Percentiles rank a stretch among this genome's conserved stretches.
phyloP scores from a whole-genome alignment of 2,888 invertebrate species.

The Zaprionus obscuricornis region DNA sequence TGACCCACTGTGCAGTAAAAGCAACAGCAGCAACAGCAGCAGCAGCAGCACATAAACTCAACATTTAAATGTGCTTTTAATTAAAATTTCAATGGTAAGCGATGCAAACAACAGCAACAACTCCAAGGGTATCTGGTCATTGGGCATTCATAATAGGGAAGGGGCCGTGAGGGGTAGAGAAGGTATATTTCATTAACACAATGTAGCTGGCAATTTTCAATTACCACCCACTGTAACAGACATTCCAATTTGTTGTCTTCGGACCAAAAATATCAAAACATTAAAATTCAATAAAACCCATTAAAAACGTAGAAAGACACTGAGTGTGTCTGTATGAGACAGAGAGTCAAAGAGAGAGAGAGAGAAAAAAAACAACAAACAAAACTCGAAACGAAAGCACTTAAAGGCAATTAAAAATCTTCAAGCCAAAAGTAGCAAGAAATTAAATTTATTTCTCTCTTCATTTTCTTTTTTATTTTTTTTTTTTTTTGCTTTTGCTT shows the following conservation, averaged over 20 bases:
- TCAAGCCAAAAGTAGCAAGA: constrained; percentile 57
- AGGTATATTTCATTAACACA: constrained; percentile 62
- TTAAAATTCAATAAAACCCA: constrained; percentile 77
- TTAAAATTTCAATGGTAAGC: constrained; percentile 62
- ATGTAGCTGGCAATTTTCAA: constrained; percentile 60
- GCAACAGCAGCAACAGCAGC: too few species aligned
- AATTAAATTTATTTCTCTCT: constrained; percentile 73
- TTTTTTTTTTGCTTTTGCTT: constrained; percentile 7
- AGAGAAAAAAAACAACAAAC: constrained; percentile 21
- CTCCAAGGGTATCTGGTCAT: constrained; percentile 7
- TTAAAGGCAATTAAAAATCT: constrained; percentile 76
- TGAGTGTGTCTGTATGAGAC: too few species aligned
- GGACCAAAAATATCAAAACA: constrained; percentile 66
- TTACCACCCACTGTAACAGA: constrained; percentile 61
- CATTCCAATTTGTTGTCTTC: constrained; percentile 30
- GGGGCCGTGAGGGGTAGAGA: constrained; percentile 16
- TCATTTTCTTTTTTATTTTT: constrained; percentile 9
- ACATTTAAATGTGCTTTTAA: constrained; percentile 71
- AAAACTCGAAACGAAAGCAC: constrained; percentile 57
- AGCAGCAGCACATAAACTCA: constrained; percentile 61
- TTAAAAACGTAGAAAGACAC: constrained; percentile 50
- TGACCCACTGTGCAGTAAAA: constrained; percentile 62
- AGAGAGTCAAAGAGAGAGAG: background rate
- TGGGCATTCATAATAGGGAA: constrained; percentile 16
- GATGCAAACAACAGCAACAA: constrained; percentile 7